phyloP scores from a whole-genome alignment of 2,113 vertebrate genomes.

The Halichoeres trimaculatus region DNA sequence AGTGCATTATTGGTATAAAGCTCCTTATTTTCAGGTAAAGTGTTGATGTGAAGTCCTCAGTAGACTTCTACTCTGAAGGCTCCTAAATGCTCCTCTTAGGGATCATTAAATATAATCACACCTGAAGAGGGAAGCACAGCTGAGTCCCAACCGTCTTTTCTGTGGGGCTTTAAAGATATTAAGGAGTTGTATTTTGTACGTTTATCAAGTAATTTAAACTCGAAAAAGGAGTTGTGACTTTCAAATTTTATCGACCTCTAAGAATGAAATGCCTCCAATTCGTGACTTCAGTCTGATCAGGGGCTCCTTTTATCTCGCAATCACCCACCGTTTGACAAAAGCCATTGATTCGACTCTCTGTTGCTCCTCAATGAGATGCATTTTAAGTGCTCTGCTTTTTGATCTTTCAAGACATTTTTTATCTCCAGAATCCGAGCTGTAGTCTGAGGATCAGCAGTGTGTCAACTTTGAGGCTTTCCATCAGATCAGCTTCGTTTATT shows the following conservation, averaged over 20 bases:
- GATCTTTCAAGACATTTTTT: conserved; percentile 57
- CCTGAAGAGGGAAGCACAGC: conserved; percentile 10
- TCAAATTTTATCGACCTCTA: conserved; percentile 58
- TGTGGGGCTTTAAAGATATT: conserved; percentile 22
- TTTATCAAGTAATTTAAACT: conserved; percentile 49
- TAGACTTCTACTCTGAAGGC: conserved; percentile 36
- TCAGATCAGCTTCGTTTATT: conserved; percentile 15
- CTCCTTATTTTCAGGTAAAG: not conserved
- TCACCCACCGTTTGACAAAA: conserved; percentile 61
- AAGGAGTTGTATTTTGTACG: conserved; percentile 37
- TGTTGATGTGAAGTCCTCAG: conserved; percentile 23
- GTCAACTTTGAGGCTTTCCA: conserved; percentile 26
- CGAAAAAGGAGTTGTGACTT: conserved; percentile 52
- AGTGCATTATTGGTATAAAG: not conserved
- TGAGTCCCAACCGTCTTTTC: conserved; percentile 10
- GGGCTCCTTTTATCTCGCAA: conserved; percentile 62
- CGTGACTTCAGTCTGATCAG: conserved; percentile 36
- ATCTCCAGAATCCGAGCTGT: conserved; percentile 48
- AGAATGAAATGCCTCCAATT: conserved; percentile 38
- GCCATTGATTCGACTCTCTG: conserved; percentile 59
- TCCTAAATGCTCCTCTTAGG: conserved; percentile 54
- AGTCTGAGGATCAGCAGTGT: conserved; percentile 34
- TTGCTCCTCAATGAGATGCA: conserved; percentile 56
- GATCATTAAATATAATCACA: conserved; percentile 64
- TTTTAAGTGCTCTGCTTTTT: conserved; percentile 58